Conservation (phyloP, 2,797 vertebrate genomes). For the Ctenochaetus hawaiiensis region DNA sequence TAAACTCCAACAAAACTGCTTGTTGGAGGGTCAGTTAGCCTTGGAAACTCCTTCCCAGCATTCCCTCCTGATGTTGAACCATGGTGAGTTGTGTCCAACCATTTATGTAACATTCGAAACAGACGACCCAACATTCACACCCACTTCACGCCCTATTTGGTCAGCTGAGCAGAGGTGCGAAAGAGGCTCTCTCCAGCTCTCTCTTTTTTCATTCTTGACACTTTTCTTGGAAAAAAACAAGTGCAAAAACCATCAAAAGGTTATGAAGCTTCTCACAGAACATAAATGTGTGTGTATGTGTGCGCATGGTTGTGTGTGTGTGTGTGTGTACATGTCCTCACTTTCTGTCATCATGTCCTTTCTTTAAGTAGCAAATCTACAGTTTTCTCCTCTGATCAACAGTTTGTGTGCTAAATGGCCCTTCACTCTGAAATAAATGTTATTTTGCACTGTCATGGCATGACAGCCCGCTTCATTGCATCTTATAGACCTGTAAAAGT, state of each 20-base stretch:
- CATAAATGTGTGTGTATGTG: not conserved
- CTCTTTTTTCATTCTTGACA: not conserved
- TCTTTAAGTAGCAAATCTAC: conserved; percentile 1
- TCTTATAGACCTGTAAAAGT: conserved; percentile 58
- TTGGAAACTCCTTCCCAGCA: not conserved
- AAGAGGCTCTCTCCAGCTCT: not conserved
- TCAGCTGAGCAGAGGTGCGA: not conserved
- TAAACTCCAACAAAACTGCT: not conserved
- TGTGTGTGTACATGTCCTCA: not conserved
- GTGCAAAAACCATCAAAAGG: too few relatives aligned
- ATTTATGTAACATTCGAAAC: not conserved
- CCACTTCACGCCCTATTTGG: not conserved
- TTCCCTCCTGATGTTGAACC: not conserved
- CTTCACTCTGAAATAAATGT: conserved; percentile 25
- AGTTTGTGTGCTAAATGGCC: conserved; percentile 47
- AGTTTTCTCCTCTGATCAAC: conserved; percentile 35
- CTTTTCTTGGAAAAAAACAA: not conserved
- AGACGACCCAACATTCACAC: not conserved
- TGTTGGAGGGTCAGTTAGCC: not conserved
- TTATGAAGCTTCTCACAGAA: too few relatives aligned
- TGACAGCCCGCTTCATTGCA: conserved; percentile 58
- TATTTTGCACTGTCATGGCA: conserved; percentile 31
- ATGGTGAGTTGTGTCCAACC: not conserved
- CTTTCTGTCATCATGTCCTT: not conserved
- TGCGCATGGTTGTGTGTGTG: conserved; percentile 1